Percentiles rank a stretch among this genome's conserved stretches.
Evolutionary conservation across 1,140 invertebrate genomes (phyloP).

Genomic region (Chymomyza costata): DNA sequence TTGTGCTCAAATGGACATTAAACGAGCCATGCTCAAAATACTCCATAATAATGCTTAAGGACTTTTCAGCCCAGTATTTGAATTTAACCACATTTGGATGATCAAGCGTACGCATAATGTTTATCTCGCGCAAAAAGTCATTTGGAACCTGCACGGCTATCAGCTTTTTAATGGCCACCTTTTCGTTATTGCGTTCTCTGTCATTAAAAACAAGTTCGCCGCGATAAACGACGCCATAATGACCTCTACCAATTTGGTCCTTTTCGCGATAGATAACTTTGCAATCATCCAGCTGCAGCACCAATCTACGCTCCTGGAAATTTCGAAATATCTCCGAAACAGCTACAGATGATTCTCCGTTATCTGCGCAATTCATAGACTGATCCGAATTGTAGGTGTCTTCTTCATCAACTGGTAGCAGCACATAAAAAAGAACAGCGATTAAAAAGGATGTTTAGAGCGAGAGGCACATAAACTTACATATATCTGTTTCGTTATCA

Average conservation of each 20-base stretch:
- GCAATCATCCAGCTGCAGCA: conserved; percentile 45
- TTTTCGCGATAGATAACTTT: conserved; percentile 50
- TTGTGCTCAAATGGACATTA: conserved; percentile 84
- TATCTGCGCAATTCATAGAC: background rate
- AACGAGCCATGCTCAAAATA: conserved; percentile 88
- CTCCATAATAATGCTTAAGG: conserved; percentile 91
- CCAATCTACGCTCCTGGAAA: no score
- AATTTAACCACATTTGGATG: conserved; percentile 93
- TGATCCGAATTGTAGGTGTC: conserved; percentile 5
- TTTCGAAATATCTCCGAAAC: conserved; percentile 12
- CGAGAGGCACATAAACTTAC: conserved; percentile 16
- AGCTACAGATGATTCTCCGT: no score
- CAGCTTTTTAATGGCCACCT: conserved; percentile 86
- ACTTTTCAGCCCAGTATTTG: conserved; percentile 85
- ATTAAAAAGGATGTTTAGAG: conserved; percentile 1
- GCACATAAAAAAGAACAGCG: background rate
- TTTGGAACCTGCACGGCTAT: conserved; percentile 76
- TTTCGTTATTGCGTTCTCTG: conserved; percentile 41
- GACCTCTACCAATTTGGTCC: conserved; percentile 55
- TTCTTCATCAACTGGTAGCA: conserved; percentile 1
- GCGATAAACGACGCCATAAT: conserved; percentile 59
- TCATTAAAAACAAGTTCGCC: conserved; percentile 47
- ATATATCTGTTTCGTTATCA: conserved; percentile 16
- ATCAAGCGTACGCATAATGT: conserved; percentile 86
- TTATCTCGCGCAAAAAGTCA: conserved; percentile 84